Evolutionary conservation across 2,797 vertebrate genomes (phyloP).

Genomic region (Spatula clypeata): DNA sequence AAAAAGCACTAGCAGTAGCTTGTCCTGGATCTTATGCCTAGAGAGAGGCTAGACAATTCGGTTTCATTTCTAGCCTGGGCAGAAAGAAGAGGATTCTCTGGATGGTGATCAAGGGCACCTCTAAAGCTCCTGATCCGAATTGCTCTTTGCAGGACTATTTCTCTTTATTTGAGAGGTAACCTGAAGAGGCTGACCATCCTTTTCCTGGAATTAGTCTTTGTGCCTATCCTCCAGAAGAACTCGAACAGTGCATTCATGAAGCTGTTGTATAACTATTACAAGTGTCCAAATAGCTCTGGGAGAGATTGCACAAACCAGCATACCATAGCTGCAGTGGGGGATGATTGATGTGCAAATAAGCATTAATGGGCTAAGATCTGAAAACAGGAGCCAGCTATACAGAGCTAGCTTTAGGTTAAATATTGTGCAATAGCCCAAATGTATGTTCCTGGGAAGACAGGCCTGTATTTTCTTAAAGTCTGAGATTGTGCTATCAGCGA

Average conservation of each 20-base stretch:
- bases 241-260: background rate
- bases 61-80: background rate
- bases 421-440: background rate
- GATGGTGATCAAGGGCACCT: slow-evolving; percentile 29
- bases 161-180: background rate
- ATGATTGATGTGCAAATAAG: background rate
- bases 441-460: background rate
- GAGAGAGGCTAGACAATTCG: background rate
- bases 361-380: background rate
- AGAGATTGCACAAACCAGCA: background rate
- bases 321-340: rapidly evolving
- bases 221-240: background rate
- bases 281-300: background rate
- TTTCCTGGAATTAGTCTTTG: background rate
- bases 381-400: background rate
- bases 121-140: slow-evolving; percentile 2
- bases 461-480: background rate
- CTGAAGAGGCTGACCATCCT: background rate
- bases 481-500: background rate
- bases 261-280: background rate
- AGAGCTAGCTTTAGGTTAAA: background rate
- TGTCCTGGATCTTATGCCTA: background rate
- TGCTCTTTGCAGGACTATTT: background rate
- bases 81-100: slow-evolving; percentile 21
- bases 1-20: slow-evolving; percentile 8